Percentiles rank a stretch among this genome's conserved stretches.
These are phyloP conservation scores for Cyphomyrus plagiostoma DNA, from an alignment of 2,113 vertebrate species.

Conservation along the genomic window DNA sequence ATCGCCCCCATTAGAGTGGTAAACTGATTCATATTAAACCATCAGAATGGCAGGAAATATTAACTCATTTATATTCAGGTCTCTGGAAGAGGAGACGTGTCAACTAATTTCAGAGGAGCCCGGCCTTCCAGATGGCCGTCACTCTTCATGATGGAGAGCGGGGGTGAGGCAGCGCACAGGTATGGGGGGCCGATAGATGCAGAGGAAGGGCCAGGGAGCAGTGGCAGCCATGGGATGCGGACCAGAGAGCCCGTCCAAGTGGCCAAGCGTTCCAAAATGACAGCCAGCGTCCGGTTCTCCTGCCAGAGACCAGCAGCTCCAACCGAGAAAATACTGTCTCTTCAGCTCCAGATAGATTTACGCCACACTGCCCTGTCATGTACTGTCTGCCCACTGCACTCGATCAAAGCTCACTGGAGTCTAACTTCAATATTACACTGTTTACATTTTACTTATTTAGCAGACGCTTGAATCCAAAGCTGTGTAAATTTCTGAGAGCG, in stretches of 20 bases:
- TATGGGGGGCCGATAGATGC: background rate
- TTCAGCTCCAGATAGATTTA: background rate
- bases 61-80: slow-evolving; percentile 4
- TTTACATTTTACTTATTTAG: background rate
- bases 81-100: background rate
- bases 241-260: slow-evolving; percentile 62
- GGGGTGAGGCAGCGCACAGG: background rate
- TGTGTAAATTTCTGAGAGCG: background rate
- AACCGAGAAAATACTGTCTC: background rate
- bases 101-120: background rate
- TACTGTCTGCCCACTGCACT: background rate
- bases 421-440: background rate
- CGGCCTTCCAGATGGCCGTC: slow-evolving; percentile 3
- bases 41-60: slow-evolving; percentile 14
- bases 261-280: slow-evolving; percentile 41
- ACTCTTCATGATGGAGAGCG: slow-evolving; percentile 9
- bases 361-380: background rate
- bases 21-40: slow-evolving; percentile 14
- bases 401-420: background rate
- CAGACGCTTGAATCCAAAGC: background rate
- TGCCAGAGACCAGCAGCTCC: background rate
- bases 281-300: slow-evolving; percentile 31
- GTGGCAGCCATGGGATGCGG: slow-evolving; percentile 62
- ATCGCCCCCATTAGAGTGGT: background rate
- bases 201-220: slow-evolving; percentile 23